A percentile compares a stretch with the other conserved stretches of the same genome.
phyloP scores from a whole-genome alignment of 1,140 invertebrate genomes.

The Eufriesea mexicana region DNA sequence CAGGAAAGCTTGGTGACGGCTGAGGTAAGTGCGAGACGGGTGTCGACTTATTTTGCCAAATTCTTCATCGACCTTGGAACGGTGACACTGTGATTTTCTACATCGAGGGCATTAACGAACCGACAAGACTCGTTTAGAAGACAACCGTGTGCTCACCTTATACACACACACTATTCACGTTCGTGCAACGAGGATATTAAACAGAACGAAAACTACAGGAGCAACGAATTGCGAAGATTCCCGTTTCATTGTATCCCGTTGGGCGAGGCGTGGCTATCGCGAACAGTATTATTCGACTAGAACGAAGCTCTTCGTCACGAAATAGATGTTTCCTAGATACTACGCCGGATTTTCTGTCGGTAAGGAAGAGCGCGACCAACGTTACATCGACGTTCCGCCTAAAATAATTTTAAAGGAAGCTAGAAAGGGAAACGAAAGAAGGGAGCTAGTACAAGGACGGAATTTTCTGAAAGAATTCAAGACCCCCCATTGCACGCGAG shows the following conservation, averaged over 20 bases:
- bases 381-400: conserved; percentile 47
- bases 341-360: not conserved
- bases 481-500: not conserved
- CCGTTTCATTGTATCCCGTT: not conserved
- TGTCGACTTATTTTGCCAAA: conserved; percentile 30
- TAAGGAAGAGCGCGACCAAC: conserved; percentile 10
- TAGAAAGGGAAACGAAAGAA: not conserved
- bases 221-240: conserved; percentile 19
- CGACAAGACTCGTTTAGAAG: conserved; percentile 1
- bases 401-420: conserved; percentile 12
- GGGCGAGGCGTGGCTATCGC: not conserved
- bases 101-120: conserved; percentile 25
- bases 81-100: conserved; percentile 30
- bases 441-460: not conserved
- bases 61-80: not conserved
- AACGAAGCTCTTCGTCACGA: conserved; percentile 13
- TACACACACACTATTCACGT: not conserved
- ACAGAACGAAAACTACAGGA: not conserved
- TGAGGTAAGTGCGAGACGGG: conserved; percentile 44
- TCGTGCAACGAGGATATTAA: conserved; percentile 3
- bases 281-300: conserved; percentile 47
- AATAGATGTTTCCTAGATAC: conserved; percentile 30
- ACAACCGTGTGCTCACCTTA: conserved; percentile 27
- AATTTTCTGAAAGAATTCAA: conserved; percentile 4
- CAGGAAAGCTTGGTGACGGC: not conserved